Percentiles rank a stretch among this genome's conserved stretches.
These are phyloP conservation scores for Anser brachyrhynchus DNA, from an alignment of 2,113 vertebrate species.

Conservation along the genomic window DNA sequence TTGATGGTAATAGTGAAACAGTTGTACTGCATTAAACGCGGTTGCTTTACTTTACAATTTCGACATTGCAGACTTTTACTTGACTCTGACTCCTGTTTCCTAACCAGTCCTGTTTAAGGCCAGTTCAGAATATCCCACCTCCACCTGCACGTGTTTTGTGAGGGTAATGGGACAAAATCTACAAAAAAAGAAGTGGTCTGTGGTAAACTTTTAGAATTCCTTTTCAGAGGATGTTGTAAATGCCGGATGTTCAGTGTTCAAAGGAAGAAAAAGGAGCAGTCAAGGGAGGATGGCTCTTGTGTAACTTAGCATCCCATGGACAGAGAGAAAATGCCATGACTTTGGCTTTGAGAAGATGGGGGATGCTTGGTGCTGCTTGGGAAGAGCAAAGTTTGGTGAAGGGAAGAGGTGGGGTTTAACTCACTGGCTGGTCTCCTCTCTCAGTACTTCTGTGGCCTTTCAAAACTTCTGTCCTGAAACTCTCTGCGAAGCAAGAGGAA, in stretches of 20 bases:
- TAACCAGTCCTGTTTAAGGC: background rate
- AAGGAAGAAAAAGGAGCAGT: background rate
- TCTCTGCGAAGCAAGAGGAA: background rate
- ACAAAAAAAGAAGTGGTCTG: background rate
- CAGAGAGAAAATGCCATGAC: background rate
- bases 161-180: background rate
- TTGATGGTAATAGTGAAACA: background rate
- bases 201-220: background rate
- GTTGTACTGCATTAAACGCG: constrained; percentile 29
- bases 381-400: background rate
- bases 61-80: background rate
- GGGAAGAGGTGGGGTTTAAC: background rate
- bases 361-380: background rate
- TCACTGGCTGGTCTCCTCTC: background rate
- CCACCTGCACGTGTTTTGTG: background rate
- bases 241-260: background rate
- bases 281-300: background rate
- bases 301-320: background rate
- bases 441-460: background rate
- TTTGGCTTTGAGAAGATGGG: background rate
- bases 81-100: background rate
- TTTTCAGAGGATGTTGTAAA: background rate
- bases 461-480: background rate
- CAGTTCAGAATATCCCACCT: background rate
- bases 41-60: background rate